Percentiles rank a stretch among this genome's conserved stretches.
Evolutionary conservation across 2,797 vertebrate genomes (phyloP).

Genomic region (Selene dorsalis): DNA sequence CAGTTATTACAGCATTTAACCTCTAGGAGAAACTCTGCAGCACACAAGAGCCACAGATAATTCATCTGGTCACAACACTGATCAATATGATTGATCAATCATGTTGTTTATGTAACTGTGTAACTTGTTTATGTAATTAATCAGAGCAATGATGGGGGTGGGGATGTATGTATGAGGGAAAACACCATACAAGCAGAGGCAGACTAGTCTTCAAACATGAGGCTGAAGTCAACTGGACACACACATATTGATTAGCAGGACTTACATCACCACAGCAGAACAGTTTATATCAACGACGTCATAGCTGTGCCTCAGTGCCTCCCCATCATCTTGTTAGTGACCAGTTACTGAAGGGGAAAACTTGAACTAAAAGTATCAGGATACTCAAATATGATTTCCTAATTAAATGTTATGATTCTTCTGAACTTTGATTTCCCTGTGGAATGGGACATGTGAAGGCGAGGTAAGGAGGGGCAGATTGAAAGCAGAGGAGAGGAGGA

Average conservation of each 20-base stretch:
- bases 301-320: neutral
- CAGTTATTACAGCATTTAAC: neutral
- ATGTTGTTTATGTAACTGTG: neutral
- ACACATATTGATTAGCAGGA: slow-evolving; percentile 17
- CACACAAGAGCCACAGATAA: neutral
- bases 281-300: slow-evolving; percentile 10
- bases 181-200: too few relatives aligned
- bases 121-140: too few relatives aligned
- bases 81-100: neutral
- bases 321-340: neutral
- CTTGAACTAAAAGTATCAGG: neutral
- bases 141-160: neutral
- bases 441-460: neutral
- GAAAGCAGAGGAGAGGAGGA: neutral
- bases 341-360: neutral
- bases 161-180: neutral
- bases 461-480: neutral
- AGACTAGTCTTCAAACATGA: neutral
- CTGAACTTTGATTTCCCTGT: slow-evolving; percentile 8
- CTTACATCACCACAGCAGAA: slow-evolving; percentile 4
- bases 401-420: neutral
- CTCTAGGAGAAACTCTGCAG: neutral
- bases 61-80: neutral
- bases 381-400: neutral
- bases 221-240: neutral